A percentile compares a stretch with the other conserved stretches of the same genome.
Evolutionary conservation across 2,888 invertebrate species (phyloP).

Genomic region (Dioctria linearis): DNA sequence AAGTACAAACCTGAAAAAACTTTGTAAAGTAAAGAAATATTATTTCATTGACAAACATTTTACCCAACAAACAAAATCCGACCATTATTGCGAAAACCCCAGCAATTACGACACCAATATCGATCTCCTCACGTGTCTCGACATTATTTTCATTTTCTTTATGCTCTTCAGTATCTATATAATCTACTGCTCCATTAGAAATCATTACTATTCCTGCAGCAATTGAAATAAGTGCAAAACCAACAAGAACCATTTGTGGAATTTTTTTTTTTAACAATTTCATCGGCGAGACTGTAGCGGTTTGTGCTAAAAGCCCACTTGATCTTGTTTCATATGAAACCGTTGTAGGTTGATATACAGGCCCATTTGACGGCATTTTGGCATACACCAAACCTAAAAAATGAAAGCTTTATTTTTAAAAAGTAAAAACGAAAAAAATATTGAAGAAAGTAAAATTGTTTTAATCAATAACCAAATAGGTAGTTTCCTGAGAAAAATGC

Average conservation of each 20-base stretch:
- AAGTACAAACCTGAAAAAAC: constrained; percentile 66
- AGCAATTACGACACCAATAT: constrained; percentile 75
- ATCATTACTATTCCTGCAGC: constrained; percentile 74
- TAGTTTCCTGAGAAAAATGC: too few species aligned
- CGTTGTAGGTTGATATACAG: constrained; percentile 85
- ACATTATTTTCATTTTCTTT: constrained; percentile 66
- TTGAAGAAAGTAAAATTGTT: too few species aligned
- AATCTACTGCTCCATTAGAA: constrained; percentile 77
- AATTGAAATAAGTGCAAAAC: constrained; percentile 65
- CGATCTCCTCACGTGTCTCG: constrained; percentile 63
- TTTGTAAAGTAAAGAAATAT: constrained; percentile 10
- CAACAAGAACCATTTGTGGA: constrained; percentile 64
- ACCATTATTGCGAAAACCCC: constrained; percentile 76
- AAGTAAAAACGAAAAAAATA: too few species aligned
- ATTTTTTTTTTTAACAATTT: constrained; percentile 65
- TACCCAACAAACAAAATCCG: constrained; percentile 76
- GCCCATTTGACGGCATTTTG: constrained; percentile 78
- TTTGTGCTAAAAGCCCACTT: constrained; percentile 68
- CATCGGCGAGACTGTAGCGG: constrained; percentile 64
- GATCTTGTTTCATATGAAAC: constrained; percentile 79
- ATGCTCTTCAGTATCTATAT: constrained; percentile 71
- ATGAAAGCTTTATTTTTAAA: too few species aligned
- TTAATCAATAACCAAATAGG: too few species aligned
- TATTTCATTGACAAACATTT: constrained; percentile 57
- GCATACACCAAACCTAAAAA: constrained; percentile 25